phyloP scores from a whole-genome alignment of 2,797 vertebrate genomes.

The Rhabdomys pumilio region DNA sequence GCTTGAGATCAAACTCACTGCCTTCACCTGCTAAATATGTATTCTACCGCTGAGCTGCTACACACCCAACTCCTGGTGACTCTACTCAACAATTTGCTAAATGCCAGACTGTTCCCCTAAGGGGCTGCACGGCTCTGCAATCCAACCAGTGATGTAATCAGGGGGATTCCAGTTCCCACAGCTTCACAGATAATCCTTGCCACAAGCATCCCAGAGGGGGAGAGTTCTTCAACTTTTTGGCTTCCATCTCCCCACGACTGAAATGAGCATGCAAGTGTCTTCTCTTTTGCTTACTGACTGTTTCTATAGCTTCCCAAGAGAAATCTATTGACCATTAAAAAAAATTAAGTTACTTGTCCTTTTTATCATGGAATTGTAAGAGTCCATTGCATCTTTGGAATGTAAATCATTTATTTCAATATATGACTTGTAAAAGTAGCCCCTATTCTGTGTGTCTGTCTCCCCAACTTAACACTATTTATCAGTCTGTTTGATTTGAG shows the following conservation, averaged over 20 bases:
- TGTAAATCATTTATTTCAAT: slow-evolving; percentile 40
- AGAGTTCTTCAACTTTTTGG: neutral
- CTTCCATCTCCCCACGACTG: neutral
- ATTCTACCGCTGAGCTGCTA: neutral
- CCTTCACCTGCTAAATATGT: neutral
- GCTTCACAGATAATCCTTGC: neutral
- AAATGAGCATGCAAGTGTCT: neutral
- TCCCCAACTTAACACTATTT: neutral
- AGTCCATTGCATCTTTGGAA: neutral
- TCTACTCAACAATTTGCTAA: neutral
- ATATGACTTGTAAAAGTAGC: slow-evolving; percentile 16
- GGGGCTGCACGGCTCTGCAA: neutral
- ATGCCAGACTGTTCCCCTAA: neutral
- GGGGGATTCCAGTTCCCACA: neutral
- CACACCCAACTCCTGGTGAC: neutral
- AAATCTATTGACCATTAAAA: slow-evolving; percentile 17
- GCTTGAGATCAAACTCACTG: neutral
- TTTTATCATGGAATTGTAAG: slow-evolving; percentile 37
- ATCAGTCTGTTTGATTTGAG: neutral
- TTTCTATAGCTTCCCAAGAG: slow-evolving; percentile 2
- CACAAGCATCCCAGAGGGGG: neutral
- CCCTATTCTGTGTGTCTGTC: neutral
- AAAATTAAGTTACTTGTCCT: neutral
- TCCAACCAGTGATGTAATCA: neutral
- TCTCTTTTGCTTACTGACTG: slow-evolving; percentile 8